Base-by-base conservation (phyloP, 2,113 vertebrate species). In the Syngnathoides biaculeatus region DNA sequence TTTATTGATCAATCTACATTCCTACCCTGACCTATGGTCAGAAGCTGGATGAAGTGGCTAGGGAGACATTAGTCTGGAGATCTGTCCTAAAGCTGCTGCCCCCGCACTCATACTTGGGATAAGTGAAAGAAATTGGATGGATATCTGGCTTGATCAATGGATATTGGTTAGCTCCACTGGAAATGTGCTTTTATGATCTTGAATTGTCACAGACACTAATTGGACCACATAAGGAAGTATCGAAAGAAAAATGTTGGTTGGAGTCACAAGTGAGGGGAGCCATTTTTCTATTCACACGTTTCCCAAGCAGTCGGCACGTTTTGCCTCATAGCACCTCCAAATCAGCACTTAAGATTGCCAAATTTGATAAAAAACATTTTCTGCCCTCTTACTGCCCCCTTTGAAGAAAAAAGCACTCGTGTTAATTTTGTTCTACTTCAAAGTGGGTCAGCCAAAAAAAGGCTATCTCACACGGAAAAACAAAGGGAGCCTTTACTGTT, bases 391-490 rank as follows among this genome's bases (percentile, higher is more conserved):
- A 14, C 30, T 39, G 30, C 35, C 35, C 26, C 12, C 35, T 72
- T 64, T 82, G 53, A 76, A 58, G 67, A 64, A 66, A 53, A 65
- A 68, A 66, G 64, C 64, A 72, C 20, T 71, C 73, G 24, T 79
- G 72, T 85, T 89, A 84, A 78, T 80, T 73, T 86, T 84, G 66
- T 74, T 72, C 59, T 30, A 47, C 53, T 58, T 13, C 8, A 61
- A 62, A 52, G 12, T 57, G 45, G 40, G 62, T 63, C 65, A 74
- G 79, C 79, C 87, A 85, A 89, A 84, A 86, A 57, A 14, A 39
- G 13, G 26, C 22, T 27, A 15, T 40, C 20, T 19, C 59, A 24
- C 59, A 24, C 1, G 39, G 19, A 42, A 13, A 61, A 60, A 60
- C 35, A n/a, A 42, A 40, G 11, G 7, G 22, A 22, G 20, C 72